These are phyloP conservation scores for Phaenicophaeus curvirostris DNA, from an alignment of 2,797 vertebrate genomes.

Conservation along the genomic window DNA sequence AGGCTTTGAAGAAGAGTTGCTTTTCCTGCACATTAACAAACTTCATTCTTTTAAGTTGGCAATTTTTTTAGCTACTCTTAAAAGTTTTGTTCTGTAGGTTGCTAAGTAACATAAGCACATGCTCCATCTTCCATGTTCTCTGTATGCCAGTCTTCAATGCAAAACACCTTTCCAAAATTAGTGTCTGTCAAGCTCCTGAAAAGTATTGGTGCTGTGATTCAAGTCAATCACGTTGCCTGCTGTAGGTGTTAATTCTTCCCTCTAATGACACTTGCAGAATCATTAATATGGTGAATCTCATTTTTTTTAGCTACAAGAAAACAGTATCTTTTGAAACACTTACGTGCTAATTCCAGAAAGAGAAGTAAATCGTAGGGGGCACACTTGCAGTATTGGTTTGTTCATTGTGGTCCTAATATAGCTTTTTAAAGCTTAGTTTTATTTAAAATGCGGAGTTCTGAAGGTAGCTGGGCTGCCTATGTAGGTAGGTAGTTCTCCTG, in stretches of 20 bases:
- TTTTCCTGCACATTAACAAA: conserved; percentile 15
- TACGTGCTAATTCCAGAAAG: not conserved
- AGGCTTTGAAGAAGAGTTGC: not conserved
- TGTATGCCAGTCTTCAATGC: conserved; percentile 46
- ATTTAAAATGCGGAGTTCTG: not conserved
- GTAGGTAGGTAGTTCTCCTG: not conserved
- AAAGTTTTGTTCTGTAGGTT: conserved; percentile 50
- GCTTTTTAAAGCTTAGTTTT: not conserved
- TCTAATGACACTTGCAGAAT: conserved; percentile 17
- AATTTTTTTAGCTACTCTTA: conserved; percentile 12
- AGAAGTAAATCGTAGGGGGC: not conserved
- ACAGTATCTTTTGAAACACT: not conserved
- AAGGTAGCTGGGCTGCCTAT: not conserved
- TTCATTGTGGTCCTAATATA: not conserved
- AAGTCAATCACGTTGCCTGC: conserved; percentile 57
- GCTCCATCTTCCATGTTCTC: conserved; percentile 33
- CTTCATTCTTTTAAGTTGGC: not conserved
- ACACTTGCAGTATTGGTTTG: not conserved
- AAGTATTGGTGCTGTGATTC: conserved; percentile 45
- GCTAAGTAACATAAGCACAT: conserved; percentile 53
- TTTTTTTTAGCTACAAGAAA: not conserved
- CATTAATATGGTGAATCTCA: not conserved
- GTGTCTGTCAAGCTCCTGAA: conserved; percentile 56
- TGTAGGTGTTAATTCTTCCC: conserved; percentile 42
- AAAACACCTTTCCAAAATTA: conserved; percentile 69